Conservation (phyloP, 2,888 invertebrate species). For the Cartodere bifasciata region DNA sequence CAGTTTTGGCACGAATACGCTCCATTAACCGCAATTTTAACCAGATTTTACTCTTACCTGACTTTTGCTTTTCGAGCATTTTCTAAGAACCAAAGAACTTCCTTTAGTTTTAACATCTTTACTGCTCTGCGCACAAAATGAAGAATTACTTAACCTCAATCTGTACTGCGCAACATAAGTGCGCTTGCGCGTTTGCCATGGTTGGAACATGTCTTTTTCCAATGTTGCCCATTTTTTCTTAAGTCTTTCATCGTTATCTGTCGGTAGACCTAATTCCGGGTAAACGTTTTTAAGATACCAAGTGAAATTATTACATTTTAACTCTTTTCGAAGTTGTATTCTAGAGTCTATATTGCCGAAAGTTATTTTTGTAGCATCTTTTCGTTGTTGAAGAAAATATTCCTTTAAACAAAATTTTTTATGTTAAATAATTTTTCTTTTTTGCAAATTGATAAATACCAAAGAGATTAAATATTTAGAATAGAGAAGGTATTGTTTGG, state of each 20-base stretch:
- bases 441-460: no score
- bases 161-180: constrained; percentile 62
- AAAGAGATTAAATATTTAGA: no score
- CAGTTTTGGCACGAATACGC: no score
- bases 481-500: no score
- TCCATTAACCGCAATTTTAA: no score
- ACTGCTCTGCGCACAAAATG: constrained; percentile 67
- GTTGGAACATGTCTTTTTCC: constrained; percentile 55
- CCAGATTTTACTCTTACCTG: constrained; percentile 51
- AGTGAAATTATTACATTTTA: constrained; percentile 69
- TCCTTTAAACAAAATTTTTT: no score
- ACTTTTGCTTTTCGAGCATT: constrained; percentile 55
- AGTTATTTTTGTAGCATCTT: constrained; percentile 44
- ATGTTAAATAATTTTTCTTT: no score
- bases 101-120: constrained; percentile 68
- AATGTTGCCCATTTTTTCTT: constrained; percentile 48
- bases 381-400: constrained; percentile 59
- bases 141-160: constrained; percentile 57
- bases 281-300: constrained; percentile 83
- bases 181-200: constrained; percentile 71
- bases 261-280: constrained; percentile 61
- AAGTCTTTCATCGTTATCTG: constrained; percentile 41
- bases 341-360: constrained; percentile 76
- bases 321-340: constrained; percentile 51
- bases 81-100: constrained; percentile 55